Evolutionary conservation across 2,113 vertebrate species (phyloP).

Genomic region (Aramus guarauna): DNA sequence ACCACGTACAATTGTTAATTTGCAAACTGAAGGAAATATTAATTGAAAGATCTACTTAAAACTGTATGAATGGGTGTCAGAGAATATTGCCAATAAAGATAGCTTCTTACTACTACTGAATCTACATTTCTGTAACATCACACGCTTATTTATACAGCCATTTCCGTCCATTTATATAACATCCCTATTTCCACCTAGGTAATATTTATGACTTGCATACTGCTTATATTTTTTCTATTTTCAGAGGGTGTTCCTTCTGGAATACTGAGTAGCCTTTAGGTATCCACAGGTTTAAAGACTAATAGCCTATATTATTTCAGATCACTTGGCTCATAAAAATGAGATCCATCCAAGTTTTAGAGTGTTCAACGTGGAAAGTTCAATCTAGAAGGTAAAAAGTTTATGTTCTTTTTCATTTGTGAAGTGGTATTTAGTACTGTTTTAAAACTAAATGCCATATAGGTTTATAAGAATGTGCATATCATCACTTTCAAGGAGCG

Average conservation of each 20-base stretch:
- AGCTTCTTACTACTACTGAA: not conserved
- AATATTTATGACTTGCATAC: not conserved
- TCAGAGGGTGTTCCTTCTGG: not conserved
- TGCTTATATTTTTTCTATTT: not conserved
- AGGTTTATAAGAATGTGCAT: not conserved
- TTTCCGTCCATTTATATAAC: not conserved
- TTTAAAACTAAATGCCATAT: not conserved
- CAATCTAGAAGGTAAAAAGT: not conserved
- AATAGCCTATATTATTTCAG: not conserved
- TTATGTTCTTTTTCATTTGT: not conserved
- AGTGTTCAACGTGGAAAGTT: not conserved
- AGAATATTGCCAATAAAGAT: not conserved
- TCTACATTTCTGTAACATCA: not conserved
- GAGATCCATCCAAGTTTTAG: not conserved
- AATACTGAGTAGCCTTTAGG: not conserved
- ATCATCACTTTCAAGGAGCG: not conserved
- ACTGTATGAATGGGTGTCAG: accelerated
- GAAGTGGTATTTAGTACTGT: not conserved
- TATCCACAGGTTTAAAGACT: not conserved
- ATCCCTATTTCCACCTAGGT: not conserved
- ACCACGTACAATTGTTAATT: not conserved
- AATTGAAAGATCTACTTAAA: not conserved
- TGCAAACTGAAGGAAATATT: not conserved
- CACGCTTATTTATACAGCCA: not conserved
- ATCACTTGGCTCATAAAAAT: not conserved